Percentiles rank a stretch among this genome's conserved stretches.
Evolutionary conservation across 2,888 invertebrate species (phyloP).

Genomic region (Dasysyrphus albostriatus): DNA sequence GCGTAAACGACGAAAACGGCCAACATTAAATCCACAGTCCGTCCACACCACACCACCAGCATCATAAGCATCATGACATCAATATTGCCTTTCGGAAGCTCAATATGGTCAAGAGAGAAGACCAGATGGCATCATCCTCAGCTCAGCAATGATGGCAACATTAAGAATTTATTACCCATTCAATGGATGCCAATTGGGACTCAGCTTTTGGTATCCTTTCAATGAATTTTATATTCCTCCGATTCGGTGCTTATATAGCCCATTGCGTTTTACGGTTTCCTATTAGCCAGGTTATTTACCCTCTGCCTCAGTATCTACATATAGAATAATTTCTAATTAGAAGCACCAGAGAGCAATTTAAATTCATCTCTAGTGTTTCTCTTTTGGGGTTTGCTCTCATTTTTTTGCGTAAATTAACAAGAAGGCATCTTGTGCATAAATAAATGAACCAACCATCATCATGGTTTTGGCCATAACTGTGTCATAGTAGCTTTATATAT

Average conservation of each 20-base stretch:
- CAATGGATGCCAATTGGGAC: conserved; percentile 73
- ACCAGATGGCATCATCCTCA: conserved; percentile 32
- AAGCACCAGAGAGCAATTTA: conserved; percentile 69
- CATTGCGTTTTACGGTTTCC: conserved; percentile 53
- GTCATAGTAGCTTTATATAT: neutral
- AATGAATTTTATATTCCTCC: conserved; percentile 65
- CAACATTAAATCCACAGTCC: neutral
- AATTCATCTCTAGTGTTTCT: conserved; percentile 62
- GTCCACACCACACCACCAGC: neutral
- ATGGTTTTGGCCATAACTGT: neutral
- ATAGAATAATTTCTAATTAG: conserved; percentile 71
- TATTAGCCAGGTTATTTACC: conserved; percentile 40
- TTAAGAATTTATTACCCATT: conserved; percentile 72
- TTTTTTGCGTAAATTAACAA: conserved; percentile 7
- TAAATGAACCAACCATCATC: conserved; percentile 27
- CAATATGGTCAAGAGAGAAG: conserved; percentile 28
- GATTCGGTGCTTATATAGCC: conserved; percentile 44
- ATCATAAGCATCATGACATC: neutral
- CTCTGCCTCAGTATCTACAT: neutral
- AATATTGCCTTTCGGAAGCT: neutral
- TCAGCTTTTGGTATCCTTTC: conserved; percentile 45
- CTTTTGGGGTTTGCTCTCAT: conserved; percentile 19
- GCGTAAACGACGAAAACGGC: neutral
- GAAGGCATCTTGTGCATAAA: conserved; percentile 54
- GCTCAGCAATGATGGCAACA: conserved; percentile 27